phyloP scores from a whole-genome alignment of 2,888 invertebrate species.

The Leptopilina syphax region DNA sequence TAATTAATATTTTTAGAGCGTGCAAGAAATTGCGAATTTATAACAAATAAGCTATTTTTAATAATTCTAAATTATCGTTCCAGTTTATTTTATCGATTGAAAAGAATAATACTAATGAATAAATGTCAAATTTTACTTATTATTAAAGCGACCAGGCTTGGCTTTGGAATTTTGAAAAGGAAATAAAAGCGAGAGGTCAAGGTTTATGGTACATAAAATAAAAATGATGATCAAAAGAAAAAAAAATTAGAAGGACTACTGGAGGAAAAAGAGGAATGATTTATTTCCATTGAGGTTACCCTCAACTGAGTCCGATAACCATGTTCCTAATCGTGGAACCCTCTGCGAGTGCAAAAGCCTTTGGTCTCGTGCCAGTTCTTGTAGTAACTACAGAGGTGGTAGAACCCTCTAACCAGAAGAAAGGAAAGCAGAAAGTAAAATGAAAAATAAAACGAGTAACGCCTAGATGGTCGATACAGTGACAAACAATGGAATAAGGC shows the following conservation, averaged over 20 bases:
- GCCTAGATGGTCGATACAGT: constrained; percentile 24
- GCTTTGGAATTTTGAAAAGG: no score
- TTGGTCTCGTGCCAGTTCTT: constrained; percentile 49
- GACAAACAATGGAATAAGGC: not conserved
- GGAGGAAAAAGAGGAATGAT: constrained; percentile 30
- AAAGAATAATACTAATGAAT: no score
- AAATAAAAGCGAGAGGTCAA: not conserved
- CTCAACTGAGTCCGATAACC: constrained; percentile 40
- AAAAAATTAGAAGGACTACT: not conserved
- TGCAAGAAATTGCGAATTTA: not conserved
- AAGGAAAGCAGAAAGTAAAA: constrained; percentile 29
- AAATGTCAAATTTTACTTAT: no score
- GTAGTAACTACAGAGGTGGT: constrained; percentile 15
- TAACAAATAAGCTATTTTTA: no score
- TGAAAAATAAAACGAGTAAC: constrained; percentile 3
- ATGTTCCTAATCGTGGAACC: constrained; percentile 48
- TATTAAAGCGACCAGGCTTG: no score
- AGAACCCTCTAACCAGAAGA: constrained; percentile 39
- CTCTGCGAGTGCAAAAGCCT: constrained; percentile 37
- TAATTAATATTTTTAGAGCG: not conserved
- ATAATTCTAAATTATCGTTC: no score
- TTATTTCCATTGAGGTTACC: constrained; percentile 37
- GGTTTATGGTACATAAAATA: constrained; percentile 1
- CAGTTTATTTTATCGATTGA: no score
- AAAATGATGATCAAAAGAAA: not conserved